Evolutionary conservation across 2,888 invertebrate genomes (phyloP).

Genomic region (Agonopterix arenella): DNA sequence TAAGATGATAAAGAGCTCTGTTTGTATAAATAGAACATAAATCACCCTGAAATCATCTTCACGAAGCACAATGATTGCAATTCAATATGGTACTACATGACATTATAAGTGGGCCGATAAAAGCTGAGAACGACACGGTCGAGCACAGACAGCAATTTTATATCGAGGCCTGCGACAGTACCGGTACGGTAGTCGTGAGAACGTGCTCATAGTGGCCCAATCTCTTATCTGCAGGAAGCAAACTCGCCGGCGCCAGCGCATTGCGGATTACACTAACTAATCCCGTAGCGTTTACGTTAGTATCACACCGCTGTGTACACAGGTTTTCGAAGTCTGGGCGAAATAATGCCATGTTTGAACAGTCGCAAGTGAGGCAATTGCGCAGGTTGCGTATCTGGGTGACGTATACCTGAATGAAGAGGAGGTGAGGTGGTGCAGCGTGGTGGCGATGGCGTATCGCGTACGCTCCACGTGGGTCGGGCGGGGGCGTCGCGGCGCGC

Average conservation of each 20-base stretch:
- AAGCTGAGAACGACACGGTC: not conserved
- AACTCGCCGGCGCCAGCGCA: slow-evolving; percentile 50
- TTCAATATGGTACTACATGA: slow-evolving; percentile 4
- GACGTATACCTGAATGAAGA: slow-evolving; percentile 53
- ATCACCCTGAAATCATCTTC: slow-evolving; percentile 11
- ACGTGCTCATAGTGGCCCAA: slow-evolving; percentile 41
- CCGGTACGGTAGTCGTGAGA: slow-evolving; percentile 37
- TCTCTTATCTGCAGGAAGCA: slow-evolving; percentile 68
- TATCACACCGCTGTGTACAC: slow-evolving; percentile 13
- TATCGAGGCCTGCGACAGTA: not conserved
- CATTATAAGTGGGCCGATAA: not conserved
- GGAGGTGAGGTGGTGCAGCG: slow-evolving; percentile 32
- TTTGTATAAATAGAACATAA: slow-evolving; percentile 28
- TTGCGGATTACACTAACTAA: slow-evolving; percentile 51
- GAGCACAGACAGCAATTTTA: not conserved
- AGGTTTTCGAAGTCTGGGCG: slow-evolving; percentile 13
- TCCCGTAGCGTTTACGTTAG: slow-evolving; percentile 40
- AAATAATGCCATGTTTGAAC: slow-evolving; percentile 8
- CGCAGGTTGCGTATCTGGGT: slow-evolving; percentile 24
- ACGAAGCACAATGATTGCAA: not conserved
- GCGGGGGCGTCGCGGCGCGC: slow-evolving; percentile 11
- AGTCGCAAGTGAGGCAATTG: slow-evolving; percentile 13
- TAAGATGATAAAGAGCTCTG: slow-evolving; percentile 32
- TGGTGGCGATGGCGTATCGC: slow-evolving; percentile 40
- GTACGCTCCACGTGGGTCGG: slow-evolving; percentile 49